A percentile compares a stretch with the other conserved stretches of the same genome.
Conservation (phyloP, 2,113 vertebrate genomes). For the Galbula dea region DNA sequence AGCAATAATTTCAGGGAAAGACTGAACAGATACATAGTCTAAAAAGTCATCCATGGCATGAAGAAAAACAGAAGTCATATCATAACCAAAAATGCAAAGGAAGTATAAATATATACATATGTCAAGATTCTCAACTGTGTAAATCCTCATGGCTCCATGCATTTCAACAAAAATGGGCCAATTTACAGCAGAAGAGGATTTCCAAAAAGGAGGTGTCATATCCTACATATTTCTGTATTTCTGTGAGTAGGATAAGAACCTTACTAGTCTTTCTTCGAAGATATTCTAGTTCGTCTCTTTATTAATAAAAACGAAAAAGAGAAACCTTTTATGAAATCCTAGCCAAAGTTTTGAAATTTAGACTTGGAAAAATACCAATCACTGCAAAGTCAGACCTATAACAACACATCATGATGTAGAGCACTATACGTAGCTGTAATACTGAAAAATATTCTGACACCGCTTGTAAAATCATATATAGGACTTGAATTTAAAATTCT, state of each 20-base stretch:
- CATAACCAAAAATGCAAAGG: not conserved
- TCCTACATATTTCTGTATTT: not conserved
- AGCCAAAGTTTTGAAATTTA: not conserved
- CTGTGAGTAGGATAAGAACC: not conserved
- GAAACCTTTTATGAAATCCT: not conserved
- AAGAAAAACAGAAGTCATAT: not conserved
- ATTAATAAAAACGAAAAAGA: not conserved
- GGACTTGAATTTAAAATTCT: not conserved
- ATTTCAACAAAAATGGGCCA: not conserved
- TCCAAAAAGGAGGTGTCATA: not conserved
- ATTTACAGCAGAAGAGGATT: not conserved
- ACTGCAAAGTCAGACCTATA: not conserved
- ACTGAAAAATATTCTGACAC: not conserved
- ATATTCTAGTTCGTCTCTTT: not conserved
- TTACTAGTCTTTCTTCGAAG: not conserved
- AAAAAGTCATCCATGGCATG: not conserved
- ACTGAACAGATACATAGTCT: not conserved
- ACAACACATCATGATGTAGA: not conserved
- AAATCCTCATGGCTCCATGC: not conserved
- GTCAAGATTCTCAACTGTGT: not conserved
- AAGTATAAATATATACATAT: not conserved
- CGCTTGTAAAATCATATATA: not conserved
- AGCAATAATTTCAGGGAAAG: not conserved
- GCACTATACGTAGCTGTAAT: not conserved
- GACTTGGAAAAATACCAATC: not conserved